Percentiles rank a stretch among this genome's conserved stretches.
These are phyloP conservation scores for Papilio xuthus DNA, from an alignment of 1,140 invertebrate species.

Conservation along the genomic window DNA sequence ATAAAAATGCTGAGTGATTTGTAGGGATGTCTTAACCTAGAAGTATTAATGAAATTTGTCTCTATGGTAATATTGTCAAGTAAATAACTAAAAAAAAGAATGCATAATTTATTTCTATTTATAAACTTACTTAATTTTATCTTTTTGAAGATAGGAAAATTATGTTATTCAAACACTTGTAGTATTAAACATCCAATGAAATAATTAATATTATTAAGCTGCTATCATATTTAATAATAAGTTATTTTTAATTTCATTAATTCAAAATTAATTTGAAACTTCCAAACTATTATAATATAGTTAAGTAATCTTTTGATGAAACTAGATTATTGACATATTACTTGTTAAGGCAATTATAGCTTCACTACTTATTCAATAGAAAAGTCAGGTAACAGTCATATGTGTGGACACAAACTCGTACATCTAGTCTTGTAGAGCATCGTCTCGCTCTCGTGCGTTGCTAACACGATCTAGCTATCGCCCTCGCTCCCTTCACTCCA, in stretches of 20 bases:
- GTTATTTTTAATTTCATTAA: background rate
- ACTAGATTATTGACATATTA: background rate
- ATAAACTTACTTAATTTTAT: background rate
- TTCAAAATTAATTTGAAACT: background rate
- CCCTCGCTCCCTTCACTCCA: conserved; percentile 74
- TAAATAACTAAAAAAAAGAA: too few relatives aligned
- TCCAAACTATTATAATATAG: background rate
- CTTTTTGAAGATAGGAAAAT: background rate
- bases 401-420: conserved; percentile 46
- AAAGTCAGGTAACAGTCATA: conserved; percentile 41
- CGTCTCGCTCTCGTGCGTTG: conserved; percentile 58
- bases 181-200: background rate
- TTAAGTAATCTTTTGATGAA: conserved; percentile 9
- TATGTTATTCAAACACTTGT: background rate
- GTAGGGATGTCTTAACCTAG: too few relatives aligned
- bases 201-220: background rate
- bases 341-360: conserved; percentile 31
- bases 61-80: too few relatives aligned
- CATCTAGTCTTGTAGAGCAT: conserved; percentile 60
- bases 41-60: too few relatives aligned
- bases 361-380: conserved; percentile 30
- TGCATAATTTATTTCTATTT: background rate
- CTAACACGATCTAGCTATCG: conserved; percentile 53
- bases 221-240: conserved; percentile 1
- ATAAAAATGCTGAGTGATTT: too few relatives aligned